A percentile compares a stretch with the other conserved stretches of the same genome.
Conservation (phyloP, 2,797 vertebrate genomes). For the Dicrostonyx torquatus region DNA sequence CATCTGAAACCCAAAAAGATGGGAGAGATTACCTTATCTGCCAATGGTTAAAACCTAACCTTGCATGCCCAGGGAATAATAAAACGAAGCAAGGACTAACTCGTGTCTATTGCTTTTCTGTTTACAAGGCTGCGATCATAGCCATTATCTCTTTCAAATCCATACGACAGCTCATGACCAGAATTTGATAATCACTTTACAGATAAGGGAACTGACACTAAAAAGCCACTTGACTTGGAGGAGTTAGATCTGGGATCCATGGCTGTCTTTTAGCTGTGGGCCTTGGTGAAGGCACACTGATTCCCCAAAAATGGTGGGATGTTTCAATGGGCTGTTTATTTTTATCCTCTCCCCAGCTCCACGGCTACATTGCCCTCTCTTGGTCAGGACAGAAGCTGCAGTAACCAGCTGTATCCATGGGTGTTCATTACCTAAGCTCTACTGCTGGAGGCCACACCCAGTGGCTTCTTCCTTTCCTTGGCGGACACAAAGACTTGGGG, state of each 20-base stretch:
- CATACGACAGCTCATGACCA: neutral
- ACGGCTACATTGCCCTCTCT: neutral
- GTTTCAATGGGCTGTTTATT: neutral
- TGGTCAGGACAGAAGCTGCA: neutral
- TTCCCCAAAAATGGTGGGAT: neutral
- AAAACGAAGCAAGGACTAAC: slow-evolving; percentile 69
- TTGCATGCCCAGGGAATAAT: slow-evolving; percentile 62
- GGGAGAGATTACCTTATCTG: slow-evolving; percentile 64
- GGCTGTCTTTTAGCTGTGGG: neutral
- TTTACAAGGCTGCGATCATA: slow-evolving; percentile 55
- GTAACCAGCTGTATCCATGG: neutral
- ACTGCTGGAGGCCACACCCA: neutral
- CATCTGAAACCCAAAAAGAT: slow-evolving; percentile 61
- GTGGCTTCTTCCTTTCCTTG: neutral
- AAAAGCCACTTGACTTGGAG: slow-evolving; percentile 7
- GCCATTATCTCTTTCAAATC: slow-evolving; percentile 62
- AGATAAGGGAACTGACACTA: slow-evolving; percentile 62
- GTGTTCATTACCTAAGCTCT: neutral
- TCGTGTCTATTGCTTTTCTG: neutral
- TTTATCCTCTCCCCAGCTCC: neutral
- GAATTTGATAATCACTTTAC: slow-evolving; percentile 55
- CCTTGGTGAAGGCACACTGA: neutral
- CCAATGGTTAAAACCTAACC: slow-evolving; percentile 57
- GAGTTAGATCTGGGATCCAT: neutral
- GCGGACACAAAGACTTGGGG: neutral